Evolutionary conservation across 2,113 vertebrate genomes (phyloP).

Genomic region (Eonycteris spelaea): DNA sequence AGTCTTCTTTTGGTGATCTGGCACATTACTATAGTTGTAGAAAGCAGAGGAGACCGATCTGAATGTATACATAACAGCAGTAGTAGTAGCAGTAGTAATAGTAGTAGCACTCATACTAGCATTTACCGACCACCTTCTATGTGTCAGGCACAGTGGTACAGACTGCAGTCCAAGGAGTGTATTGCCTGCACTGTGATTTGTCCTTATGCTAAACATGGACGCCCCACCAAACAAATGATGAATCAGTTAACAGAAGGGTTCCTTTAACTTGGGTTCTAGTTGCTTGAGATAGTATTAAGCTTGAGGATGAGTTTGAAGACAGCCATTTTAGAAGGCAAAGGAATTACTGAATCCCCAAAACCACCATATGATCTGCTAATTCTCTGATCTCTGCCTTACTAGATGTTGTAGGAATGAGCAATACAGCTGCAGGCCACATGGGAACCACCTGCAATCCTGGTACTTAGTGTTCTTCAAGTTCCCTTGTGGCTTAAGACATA

Average conservation of each 20-base stretch:
- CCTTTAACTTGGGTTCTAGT: neutral
- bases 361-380: neutral
- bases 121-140: neutral
- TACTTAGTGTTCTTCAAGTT: neutral
- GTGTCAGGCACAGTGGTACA: neutral
- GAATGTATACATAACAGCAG: neutral
- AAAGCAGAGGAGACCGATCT: neutral
- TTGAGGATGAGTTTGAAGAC: neutral
- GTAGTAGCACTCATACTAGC: neutral
- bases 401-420: slow-evolving; percentile 12
- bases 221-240: neutral
- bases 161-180: neutral
- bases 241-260: neutral
- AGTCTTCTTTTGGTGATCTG: neutral
- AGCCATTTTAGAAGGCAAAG: slow-evolving; percentile 3
- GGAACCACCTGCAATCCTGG: neutral
- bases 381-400: neutral
- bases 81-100: neutral
- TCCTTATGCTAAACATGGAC: neutral
- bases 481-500: neutral
- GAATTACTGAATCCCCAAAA: neutral
- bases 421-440: neutral
- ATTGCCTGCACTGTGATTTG: neutral
- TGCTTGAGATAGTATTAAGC: neutral
- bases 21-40: neutral